These are phyloP conservation scores for Siphonodentalium dalli DNA, from an alignment of 2,888 invertebrate species.

Conservation along the genomic window DNA sequence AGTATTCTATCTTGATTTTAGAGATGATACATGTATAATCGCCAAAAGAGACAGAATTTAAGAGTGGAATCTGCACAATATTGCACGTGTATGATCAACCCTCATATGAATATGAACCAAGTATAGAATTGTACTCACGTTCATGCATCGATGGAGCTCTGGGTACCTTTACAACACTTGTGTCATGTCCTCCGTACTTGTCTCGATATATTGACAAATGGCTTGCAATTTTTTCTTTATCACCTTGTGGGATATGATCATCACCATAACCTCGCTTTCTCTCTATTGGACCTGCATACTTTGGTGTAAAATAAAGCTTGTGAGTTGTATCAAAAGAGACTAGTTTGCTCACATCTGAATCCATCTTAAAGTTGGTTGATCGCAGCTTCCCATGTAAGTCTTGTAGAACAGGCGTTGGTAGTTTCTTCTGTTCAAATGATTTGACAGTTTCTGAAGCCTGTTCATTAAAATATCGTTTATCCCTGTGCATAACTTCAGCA, in stretches of 20 bases:
- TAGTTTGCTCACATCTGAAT: constrained; percentile 50
- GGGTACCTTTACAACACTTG: constrained; percentile 35
- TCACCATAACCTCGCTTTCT: constrained; percentile 29
- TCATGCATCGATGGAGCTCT: constrained; percentile 49
- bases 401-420: constrained; percentile 38
- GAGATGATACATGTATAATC: too few species aligned
- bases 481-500: constrained; percentile 55
- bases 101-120: too few species aligned
- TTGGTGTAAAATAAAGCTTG: constrained; percentile 48
- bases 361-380: constrained; percentile 60
- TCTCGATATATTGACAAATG: constrained; percentile 56
- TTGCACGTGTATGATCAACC: too few species aligned
- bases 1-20: too few species aligned
- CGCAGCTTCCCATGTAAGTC: constrained; percentile 42
- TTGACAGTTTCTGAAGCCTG: constrained; percentile 51
- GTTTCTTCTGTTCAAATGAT: constrained; percentile 41
- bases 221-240: constrained; percentile 46
- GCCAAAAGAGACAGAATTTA: too few species aligned
- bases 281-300: constrained; percentile 30
- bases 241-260: constrained; percentile 54
- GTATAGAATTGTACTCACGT: constrained; percentile 46
- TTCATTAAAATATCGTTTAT: constrained; percentile 48
- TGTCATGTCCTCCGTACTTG: constrained; percentile 49
- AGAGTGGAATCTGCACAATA: too few species aligned
- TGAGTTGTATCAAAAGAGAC: constrained; percentile 54